Evolutionary conservation across 2,797 vertebrate genomes (phyloP), one percentile per base, ranked within the genome.

Genomic region (Chelidonichthys spinosus): DNA sequence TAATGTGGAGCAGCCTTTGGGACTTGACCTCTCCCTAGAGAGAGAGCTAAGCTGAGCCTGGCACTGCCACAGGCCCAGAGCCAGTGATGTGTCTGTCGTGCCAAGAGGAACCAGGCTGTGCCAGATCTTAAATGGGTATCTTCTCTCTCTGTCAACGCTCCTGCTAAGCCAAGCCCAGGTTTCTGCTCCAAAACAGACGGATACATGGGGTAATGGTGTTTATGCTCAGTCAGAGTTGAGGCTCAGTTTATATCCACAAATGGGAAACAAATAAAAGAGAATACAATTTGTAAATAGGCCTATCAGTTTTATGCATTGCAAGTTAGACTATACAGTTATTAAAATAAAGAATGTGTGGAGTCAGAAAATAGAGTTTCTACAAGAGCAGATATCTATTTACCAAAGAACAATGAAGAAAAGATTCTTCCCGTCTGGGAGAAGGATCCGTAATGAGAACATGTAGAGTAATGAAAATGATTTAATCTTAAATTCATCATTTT

Each of bases 41-140:
- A 70, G 80, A 76, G 89, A 85, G 85, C 81, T 90, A 87, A 90
- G 75, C 84, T 87, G 74, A 85, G 80, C 76, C 85, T 93, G 89
- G 92, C 91, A 82, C 76, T 61, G 67, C 82, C 68, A 69, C 78
- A 76, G 79, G 80, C 79, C 54, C 62, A 69, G 69, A 85, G 79
- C 86, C 74, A 72, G 79, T 40, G 52, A 74, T 44, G 52, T 53
- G 49, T 40, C 52, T 63, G 50, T 76, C 50, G 47, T 78, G 87
- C 87, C 90, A 93, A 87, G 80, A 79, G 37, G 63, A 60, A 61
- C 63, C 6, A 5, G 76, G 44, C 67, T 61, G 69, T 56, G 91
- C 90, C 90, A 94, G 78, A 84, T 85, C 72, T 76, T 91, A 89
- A 91, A 90, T 77, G 78, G 89, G 78, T 72, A 66, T 76, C 79